These are phyloP conservation scores for Phengaris arion DNA, from an alignment of 2,888 invertebrate genomes.

Conservation along the genomic window DNA sequence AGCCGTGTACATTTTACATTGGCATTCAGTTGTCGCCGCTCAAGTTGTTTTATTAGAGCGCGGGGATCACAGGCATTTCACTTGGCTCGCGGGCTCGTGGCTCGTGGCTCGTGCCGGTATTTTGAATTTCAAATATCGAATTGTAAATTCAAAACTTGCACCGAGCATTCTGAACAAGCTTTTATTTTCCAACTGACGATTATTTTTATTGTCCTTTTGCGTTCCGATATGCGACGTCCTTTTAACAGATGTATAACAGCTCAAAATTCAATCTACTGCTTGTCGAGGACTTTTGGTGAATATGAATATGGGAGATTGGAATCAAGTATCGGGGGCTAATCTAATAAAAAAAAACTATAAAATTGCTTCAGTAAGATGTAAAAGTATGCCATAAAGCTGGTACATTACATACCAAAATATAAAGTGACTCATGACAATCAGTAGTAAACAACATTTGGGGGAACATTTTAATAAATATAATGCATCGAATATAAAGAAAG, in stretches of 20 bases:
- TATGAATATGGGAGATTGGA: not conserved
- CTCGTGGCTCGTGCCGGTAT: slow-evolving; percentile 54
- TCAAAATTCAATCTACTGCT: slow-evolving; percentile 3
- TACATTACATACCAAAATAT: not conserved
- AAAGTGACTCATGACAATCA: not conserved
- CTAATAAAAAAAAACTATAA: too few relatives aligned
- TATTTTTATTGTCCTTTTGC: slow-evolving; percentile 38
- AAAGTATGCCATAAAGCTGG: too few relatives aligned
- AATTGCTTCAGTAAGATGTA: too few relatives aligned
- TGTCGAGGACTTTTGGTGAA: not conserved
- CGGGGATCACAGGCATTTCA: slow-evolving; percentile 58
- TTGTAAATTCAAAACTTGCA: slow-evolving; percentile 74
- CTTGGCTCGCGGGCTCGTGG: slow-evolving; percentile 48
- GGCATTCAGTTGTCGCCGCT: slow-evolving; percentile 59
- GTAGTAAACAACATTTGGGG: slow-evolving; percentile 1
- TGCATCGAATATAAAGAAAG: not conserved
- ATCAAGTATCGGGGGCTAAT: not conserved
- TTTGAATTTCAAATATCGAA: slow-evolving; percentile 76
- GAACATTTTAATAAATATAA: not conserved
- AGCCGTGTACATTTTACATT: slow-evolving; percentile 52
- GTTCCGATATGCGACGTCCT: slow-evolving; percentile 28
- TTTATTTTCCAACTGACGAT: slow-evolving; percentile 35
- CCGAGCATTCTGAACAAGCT: slow-evolving; percentile 54
- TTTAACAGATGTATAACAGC: slow-evolving; percentile 26
- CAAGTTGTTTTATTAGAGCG: slow-evolving; percentile 49